Base-by-base conservation (phyloP, 2,113 vertebrate species). In the Tychaedon coryphoeus region DNA sequence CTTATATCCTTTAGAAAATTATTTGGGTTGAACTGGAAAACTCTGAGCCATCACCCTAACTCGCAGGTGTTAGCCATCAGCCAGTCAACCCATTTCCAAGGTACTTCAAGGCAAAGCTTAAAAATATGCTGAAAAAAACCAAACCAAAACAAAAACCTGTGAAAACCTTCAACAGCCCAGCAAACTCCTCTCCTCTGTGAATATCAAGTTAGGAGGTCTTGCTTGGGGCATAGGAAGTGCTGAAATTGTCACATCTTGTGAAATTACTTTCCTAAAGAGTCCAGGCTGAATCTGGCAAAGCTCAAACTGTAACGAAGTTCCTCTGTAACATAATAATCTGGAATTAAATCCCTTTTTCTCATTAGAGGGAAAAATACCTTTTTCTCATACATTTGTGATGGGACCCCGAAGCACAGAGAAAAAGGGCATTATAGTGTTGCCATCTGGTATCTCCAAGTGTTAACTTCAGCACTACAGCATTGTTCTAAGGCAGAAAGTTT, bases 211-310 rank as follows among this genome's bases (percentile, higher is more conserved):
- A 70, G 81, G 83, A 89, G 50, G 62, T 92, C 91, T 79, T 79
- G 67, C 91, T 76, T 3, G 2, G 74, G 70, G 77, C 58, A 14
- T 79, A 89, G 58, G 66, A 92, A 94, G 88, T 74, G 72, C 85
- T 86, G 94, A 90, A 96, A 92, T 74, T 71, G 60, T 92, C 82
- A 50, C 66, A 54, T 91, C 84, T 92, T 70, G 38, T 76, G 56
- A 64, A 92, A 86, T 48, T 79, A 45, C 69, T 80, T 33, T 71
- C 60, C 56, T 76, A 79, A 88, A 79, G 65, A 79, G 65, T 71
- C 51, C 58, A 54, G 62, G 51, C 76, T 78, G 65, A 92, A 53
- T 36, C 92, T 76, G 78, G 82, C 45, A 88, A 80, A 72, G 60
- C 18, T 94, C 51, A 47, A 60, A 64, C 38, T 78, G 19, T 70